phyloP scores from a whole-genome alignment of 2,113 vertebrate genomes.

The Paratilapia polleni region DNA sequence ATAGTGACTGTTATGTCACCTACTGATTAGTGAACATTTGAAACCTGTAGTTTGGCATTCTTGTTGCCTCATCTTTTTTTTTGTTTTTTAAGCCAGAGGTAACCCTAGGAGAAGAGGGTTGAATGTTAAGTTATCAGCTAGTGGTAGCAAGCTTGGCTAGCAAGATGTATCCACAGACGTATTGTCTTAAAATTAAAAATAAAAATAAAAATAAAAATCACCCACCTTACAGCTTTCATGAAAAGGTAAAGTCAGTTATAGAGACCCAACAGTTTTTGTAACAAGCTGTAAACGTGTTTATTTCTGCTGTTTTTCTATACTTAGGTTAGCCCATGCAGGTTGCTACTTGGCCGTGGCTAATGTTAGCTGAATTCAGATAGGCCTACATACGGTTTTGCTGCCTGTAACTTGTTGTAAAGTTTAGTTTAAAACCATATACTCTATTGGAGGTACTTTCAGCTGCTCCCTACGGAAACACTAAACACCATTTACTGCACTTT shows the following conservation, averaged over 20 bases:
- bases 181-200: not conserved
- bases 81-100: not conserved
- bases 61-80: not conserved
- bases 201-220: too few relatives aligned
- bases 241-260: not conserved
- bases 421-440: too few relatives aligned
- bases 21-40: too few relatives aligned
- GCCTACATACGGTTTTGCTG: too few relatives aligned
- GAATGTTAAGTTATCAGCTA: not conserved
- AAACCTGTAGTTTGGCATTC: not conserved
- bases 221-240: not conserved
- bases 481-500: too few relatives aligned
- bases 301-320: not conserved
- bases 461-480: too few relatives aligned
- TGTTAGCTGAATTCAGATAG: too few relatives aligned
- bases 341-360: too few relatives aligned
- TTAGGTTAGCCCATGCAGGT: too few relatives aligned
- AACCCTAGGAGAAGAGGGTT: not conserved
- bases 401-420: too few relatives aligned
- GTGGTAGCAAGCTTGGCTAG: not conserved
- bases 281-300: not conserved
- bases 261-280: not conserved
- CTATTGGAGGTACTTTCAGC: too few relatives aligned
- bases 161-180: not conserved
- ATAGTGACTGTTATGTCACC: not conserved